Percentiles rank a stretch among this genome's conserved stretches.
Evolutionary conservation across 2,888 invertebrate species (phyloP).

Genomic region (Glaucopsyche alexis): DNA sequence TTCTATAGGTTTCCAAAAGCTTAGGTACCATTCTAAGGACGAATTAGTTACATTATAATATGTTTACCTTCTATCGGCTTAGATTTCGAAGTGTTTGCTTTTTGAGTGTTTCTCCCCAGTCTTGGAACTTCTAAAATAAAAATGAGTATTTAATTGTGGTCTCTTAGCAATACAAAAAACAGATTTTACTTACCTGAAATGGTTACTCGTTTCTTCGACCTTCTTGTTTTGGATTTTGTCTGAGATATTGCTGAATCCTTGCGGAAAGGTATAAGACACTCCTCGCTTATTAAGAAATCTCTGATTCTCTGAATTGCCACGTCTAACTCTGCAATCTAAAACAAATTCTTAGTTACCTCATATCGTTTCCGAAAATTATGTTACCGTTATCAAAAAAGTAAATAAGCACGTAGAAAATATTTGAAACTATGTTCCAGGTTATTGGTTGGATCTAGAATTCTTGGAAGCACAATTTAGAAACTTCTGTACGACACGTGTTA

Average conservation of each 20-base stretch:
- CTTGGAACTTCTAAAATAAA: slow-evolving; percentile 43
- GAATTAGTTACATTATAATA: neutral
- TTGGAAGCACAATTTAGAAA: neutral
- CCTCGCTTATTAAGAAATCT: slow-evolving; percentile 65
- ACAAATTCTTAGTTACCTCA: neutral
- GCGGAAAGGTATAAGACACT: slow-evolving; percentile 57
- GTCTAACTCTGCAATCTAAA: slow-evolving; percentile 70
- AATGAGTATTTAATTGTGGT: neutral
- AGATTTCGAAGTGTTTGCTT: slow-evolving; percentile 52
- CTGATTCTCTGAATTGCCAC: slow-evolving; percentile 70
- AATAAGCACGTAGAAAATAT: neutral
- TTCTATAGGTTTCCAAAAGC: neutral
- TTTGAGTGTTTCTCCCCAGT: slow-evolving; percentile 26
- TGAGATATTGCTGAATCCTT: slow-evolving; percentile 43
- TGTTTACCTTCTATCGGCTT: slow-evolving; percentile 39
- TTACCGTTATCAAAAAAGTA: neutral
- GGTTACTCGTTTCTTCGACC: slow-evolving; percentile 59
- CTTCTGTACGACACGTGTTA: neutral
- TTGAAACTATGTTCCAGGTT: neutral
- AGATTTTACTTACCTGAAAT: slow-evolving; percentile 50
- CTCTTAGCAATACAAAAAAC: neutral
- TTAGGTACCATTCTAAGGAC: too few species aligned
- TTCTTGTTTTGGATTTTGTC: neutral
- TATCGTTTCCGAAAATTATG: too few species aligned
- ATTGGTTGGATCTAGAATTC: neutral